Base-by-base conservation (phyloP, 2,797 vertebrate species). In the Psittacula derbiana region DNA sequence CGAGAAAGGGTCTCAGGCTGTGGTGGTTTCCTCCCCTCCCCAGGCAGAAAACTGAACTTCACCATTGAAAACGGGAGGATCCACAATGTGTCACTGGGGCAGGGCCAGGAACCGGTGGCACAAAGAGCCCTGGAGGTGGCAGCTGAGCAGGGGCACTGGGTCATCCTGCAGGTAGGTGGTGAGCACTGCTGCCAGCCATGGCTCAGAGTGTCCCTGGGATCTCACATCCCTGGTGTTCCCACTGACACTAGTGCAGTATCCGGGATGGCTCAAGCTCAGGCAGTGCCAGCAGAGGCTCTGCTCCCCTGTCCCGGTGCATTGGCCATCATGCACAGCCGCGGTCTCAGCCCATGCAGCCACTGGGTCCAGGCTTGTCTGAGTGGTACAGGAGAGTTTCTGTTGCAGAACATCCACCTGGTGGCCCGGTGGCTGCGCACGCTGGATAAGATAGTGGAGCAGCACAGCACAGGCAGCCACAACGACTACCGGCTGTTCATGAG, bases 341-440 rank as follows among this genome's bases (percentile, higher is more conserved):
- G 23, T 11, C 55, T 36, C 28, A 69, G 81, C 8, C 61, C 72
- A 28, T 5, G 38, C 36, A 14, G 44, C n/a, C 23, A 16, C n/a
- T 24, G 23, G n/a, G 10, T 24, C 55, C 55, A 58, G 55, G 55
- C 23, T 25, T 36, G 23, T 11, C 55, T 16, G n/a, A 57, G 55
- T 5, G 3, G 23, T 12, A 31, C 44, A 10, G 20, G 12, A 12
- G 12, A 2, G n/a, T 33, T 84, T 58, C 18, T 52, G 24, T 80
- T 88, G 7, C 94, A 98, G 98, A 98, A 98, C 73, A 98, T 98
- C 95, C 98, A 98, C 88, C 97, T 98, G 8, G 97, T 98, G 72
- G 95, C 98, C 6, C 97, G 91, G 44, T 98, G 98, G 98, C 96
- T 98, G 92, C 16, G 53, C 65, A 96, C 94, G 0, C 94, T 98